Base-by-base conservation (phyloP, 2,888 invertebrate species). In the Flexamia atlantica region DNA sequence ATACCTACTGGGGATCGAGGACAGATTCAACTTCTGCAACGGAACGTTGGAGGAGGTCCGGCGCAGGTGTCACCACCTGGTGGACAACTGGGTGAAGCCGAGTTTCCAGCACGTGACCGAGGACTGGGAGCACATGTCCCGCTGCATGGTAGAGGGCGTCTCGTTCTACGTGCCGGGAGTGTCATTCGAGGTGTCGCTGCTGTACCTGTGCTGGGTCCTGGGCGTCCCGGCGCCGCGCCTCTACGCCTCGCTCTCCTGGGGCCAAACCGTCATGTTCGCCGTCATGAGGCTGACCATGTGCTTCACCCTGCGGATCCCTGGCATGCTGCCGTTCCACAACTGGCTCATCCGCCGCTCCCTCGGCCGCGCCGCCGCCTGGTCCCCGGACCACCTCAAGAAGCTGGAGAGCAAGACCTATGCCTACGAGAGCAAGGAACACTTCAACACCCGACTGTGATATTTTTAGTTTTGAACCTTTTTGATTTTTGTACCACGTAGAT, bases 1-100 rank as follows among this genome's bases (percentile, higher is more conserved):
- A 0, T 91, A 91, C 87, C 87, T 91, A 4, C 88, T 93, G 0
- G 93, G 93, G 0, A 88, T 90, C 5, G 88, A 90, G 14, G 90
- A 90, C 85, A 87, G 89, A 88, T 90, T 88, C 84, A 91, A 91
- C 85, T 89, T 91, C 64, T 91, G 91, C 83, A 87, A 87, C 1
- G 91, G 90, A 0, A 88, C 87, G 25, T 84, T 90, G 68, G 86
- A 88, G 0, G 89, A 90, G 7, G 82, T 90, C 2, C 88, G 87
- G 50, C 82, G 88, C 82, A 88, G 90, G 25, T 87, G 88, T 4
- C 72, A 84, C 0, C 88, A 90, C 20, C 85, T 89, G 23, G 76
- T 90, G 3, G 87, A 90, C 1, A 76, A 87, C 10, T 89, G 89
- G 87, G 87, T 89, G 0, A 90, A 89, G 68, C 90, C 90, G 2